Percentiles rank a stretch among this genome's conserved stretches.
Conservation (phyloP, 2,797 vertebrate genomes). For the Paratrypauchen microcephalus region DNA sequence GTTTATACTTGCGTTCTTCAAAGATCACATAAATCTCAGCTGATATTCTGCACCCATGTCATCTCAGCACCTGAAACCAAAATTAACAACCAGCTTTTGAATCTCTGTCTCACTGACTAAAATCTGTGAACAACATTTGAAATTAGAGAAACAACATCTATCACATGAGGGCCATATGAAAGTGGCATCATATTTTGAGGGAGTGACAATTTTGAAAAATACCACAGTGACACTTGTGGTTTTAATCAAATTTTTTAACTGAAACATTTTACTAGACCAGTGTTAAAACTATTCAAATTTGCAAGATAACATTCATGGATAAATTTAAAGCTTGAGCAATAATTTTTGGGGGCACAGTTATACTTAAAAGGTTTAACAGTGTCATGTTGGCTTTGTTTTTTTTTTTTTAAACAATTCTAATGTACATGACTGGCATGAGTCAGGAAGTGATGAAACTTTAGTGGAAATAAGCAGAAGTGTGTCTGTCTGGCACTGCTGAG, state of each 20-base stretch:
- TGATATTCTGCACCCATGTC: slow-evolving; percentile 7
- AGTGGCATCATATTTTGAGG: neutral
- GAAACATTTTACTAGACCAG: no score
- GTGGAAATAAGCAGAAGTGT: slow-evolving; percentile 72
- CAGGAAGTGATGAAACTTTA: slow-evolving; percentile 78
- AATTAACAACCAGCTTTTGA: slow-evolving; percentile 40
- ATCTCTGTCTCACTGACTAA: neutral
- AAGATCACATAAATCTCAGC: neutral
- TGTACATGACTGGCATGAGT: slow-evolving; percentile 37
- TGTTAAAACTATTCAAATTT: no score
- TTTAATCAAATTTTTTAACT: neutral
- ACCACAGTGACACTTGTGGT: neutral
- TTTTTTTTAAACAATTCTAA: neutral
- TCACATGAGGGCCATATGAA: neutral
- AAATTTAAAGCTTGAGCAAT: neutral
- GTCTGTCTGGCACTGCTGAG: slow-evolving; percentile 48
- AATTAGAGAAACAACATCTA: neutral
- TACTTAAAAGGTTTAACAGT: neutral
- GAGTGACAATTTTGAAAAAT: slow-evolving; percentile 23
- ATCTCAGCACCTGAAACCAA: slow-evolving; percentile 44
- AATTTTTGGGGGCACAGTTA: neutral
- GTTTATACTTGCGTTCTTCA: neutral
- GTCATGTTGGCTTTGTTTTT: slow-evolving; percentile 8
- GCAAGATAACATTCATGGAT: no score
- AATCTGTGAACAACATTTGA: slow-evolving; percentile 3